Percentiles rank a stretch among this genome's conserved stretches.
These are phyloP conservation scores for Cerastis leucographa DNA, from an alignment of 2,888 invertebrate genomes.

Conservation along the genomic window DNA sequence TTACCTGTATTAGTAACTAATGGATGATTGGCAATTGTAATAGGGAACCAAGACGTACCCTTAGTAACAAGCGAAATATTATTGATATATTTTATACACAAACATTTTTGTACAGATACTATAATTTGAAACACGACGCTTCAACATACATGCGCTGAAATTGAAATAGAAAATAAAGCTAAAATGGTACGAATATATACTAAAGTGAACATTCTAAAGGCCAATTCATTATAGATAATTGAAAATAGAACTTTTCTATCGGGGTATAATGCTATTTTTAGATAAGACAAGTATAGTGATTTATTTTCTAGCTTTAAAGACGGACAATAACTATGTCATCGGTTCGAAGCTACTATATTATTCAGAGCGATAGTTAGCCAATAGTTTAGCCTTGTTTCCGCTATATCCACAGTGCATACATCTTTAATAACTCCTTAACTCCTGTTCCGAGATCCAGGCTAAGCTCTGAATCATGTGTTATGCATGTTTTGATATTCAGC, in stretches of 20 bases:
- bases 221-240: conserved; percentile 4
- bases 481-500: conserved; percentile 45
- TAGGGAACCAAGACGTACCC: neutral
- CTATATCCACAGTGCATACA: conserved; percentile 19
- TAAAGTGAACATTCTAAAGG: neutral
- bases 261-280: neutral
- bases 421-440: conserved; percentile 22
- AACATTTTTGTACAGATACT: neutral
- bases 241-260: neutral
- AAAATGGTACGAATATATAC: neutral
- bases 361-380: conserved; percentile 11
- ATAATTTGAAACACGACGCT: conserved; percentile 9
- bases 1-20: neutral
- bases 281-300: neutral
- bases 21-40: neutral
- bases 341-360: conserved; percentile 1
- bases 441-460: conserved; percentile 18
- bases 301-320: neutral
- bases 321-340: neutral
- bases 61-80: neutral
- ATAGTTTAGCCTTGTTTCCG: conserved; percentile 17
- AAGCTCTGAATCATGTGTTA: conserved; percentile 36
- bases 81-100: neutral
- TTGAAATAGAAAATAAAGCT: neutral
- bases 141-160: neutral